Conservation (phyloP, 2,797 vertebrate species). For the Pachyuromys duprasi region DNA sequence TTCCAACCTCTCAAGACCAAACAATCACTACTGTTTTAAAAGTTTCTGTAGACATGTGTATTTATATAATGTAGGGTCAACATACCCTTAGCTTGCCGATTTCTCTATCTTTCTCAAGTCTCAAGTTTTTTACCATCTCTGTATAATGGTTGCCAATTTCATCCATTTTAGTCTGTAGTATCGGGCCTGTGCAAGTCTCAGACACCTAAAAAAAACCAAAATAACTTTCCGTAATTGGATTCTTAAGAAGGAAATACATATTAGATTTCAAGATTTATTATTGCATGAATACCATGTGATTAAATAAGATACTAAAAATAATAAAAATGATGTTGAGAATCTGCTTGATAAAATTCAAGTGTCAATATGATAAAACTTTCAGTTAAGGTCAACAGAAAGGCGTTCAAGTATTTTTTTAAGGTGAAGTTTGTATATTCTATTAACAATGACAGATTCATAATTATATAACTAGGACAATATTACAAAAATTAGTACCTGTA, state of each 20-base stretch:
- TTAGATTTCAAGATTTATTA: constrained; percentile 23
- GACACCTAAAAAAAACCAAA: constrained; percentile 84
- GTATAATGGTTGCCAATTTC: constrained; percentile 94
- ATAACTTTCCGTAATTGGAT: constrained; percentile 41
- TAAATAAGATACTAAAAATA: constrained; percentile 59
- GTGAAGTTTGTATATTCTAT: background rate
- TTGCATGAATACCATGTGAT: constrained; percentile 13
- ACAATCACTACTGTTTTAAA: background rate
- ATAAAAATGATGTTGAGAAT: constrained; percentile 18
- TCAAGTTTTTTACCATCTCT: constrained; percentile 91
- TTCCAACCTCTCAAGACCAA: background rate
- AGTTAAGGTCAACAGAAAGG: background rate
- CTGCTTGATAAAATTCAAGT: constrained; percentile 21
- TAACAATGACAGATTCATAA: background rate
- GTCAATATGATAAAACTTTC: background rate
- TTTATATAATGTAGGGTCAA: constrained; percentile 14
- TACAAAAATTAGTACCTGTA: constrained; percentile 89
- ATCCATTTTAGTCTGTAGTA: constrained; percentile 91
- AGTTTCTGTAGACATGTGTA: background rate
- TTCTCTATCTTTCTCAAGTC: constrained; percentile 93
- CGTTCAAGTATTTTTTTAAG: background rate
- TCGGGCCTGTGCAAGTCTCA: constrained; percentile 86
- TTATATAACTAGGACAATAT: background rate
- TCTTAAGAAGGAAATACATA: constrained; percentile 46
- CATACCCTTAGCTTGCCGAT: constrained; percentile 92